These are phyloP conservation scores for crab-eating macaque (Macaca fascicularis) DNA, from an alignment of 2,113 vertebrate species.

Conservation along the genomic window T2T-MFA8v1.1 NC_088377.1:115109501-115110000, in stretches of 20 bases:
- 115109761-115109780: background rate
- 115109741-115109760: background rate
- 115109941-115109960: background rate
- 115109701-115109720: background rate
- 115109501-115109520: conserved; percentile 27
- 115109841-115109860: background rate
- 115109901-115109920: background rate
- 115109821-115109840: background rate
- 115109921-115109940: background rate
- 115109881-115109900: no score
- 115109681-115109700: background rate
- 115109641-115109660: background rate
- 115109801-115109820: background rate
- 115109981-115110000: background rate
- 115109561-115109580: background rate
- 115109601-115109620: background rate
- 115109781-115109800: background rate
- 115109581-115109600: background rate
- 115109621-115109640: background rate
- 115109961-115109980: background rate
- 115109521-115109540: background rate
- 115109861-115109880: background rate
- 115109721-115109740: background rate
- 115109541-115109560: background rate
- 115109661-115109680: background rate